Evolutionary conservation across 1,140 invertebrate species (phyloP), one percentile per base, ranked within the genome.

Genomic region (Zaprionus kolodkinae): DNA sequence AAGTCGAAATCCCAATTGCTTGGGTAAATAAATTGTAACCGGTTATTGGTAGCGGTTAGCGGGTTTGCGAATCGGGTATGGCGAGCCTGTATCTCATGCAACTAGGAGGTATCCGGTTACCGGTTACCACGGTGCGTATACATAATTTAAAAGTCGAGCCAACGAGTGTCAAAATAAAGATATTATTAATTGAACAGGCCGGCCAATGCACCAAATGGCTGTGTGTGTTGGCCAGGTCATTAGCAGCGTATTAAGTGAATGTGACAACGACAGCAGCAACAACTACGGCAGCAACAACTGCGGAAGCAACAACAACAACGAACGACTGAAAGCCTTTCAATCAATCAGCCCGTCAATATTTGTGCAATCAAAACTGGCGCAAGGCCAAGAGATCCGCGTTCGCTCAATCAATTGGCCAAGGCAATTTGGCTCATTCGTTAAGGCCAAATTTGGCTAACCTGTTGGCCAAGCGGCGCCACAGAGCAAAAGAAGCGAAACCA

Each of bases 261-360:
- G 74, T 67, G 68, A 76, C 74, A 76, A 71, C 61, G 68, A 61
- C 45, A 17, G 12, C 67, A 62, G 35, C 48, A 59, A 55, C 68
- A 72, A 64, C 69, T 66, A 50, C 36, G 25, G 17, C 15, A 50
- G 21, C 21, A 68, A 69, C 36, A 48, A 21, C 40, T n/a, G n/a
- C n/a, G n/a, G n/a, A n/a, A 9, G 30, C 10, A 55, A 54, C 17
- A 43, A 25, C 40, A 66, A 54, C 60, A 59, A 43, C 59, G 60
- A 52, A 52, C 52, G 10, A n/a, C 25, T 66, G 43, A 80, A 72
- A 81, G 73, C 45, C 65, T 83, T 87, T 80, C 75, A 73, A 72
- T 75, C 63, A 66, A 72, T 48, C 52, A 62, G 55, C 10, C 17
- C 60, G 76, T 78, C 76, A 83, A 83, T 83, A 83, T 83, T 83